These are phyloP conservation scores for Drosophila pallidifrons DNA, from an alignment of 1,140 invertebrate species.

Conservation along the genomic window DNA sequence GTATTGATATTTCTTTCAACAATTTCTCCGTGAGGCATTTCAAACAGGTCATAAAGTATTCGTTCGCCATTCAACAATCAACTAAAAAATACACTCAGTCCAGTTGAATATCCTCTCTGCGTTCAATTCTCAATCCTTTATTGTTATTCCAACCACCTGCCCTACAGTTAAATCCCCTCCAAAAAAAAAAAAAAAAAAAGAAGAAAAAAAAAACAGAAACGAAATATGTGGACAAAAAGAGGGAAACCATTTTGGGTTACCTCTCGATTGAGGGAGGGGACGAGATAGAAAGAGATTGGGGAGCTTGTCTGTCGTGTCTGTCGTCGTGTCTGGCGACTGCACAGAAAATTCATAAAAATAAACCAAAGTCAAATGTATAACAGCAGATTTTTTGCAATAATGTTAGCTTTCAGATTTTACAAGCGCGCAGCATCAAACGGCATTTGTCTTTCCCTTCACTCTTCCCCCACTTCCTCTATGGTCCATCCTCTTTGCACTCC, in stretches of 20 bases:
- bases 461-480: not conserved
- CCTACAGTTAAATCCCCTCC: constrained; percentile 37
- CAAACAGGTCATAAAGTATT: constrained; percentile 21
- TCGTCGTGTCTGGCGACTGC: not conserved
- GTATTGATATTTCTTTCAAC: not conserved
- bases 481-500: not conserved
- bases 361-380: constrained; percentile 71
- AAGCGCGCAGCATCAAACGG: constrained; percentile 58
- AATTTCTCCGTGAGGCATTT: not conserved
- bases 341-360: constrained; percentile 58
- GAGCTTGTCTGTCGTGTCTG: not conserved
- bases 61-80: constrained; percentile 15
- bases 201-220: too few species aligned
- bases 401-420: constrained; percentile 72
- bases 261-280: not conserved
- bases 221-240: not conserved
- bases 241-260: constrained; percentile 25
- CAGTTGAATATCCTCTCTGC: not conserved
- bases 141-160: constrained; percentile 12
- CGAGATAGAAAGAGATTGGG: not conserved
- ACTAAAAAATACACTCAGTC: constrained; percentile 17
- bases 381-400: constrained; percentile 75
- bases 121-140: constrained; percentile 7
- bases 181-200: not conserved
- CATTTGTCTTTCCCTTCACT: constrained; percentile 45